A percentile compares a stretch with the other conserved stretches of the same genome.
These are phyloP conservation scores for Zaprionus tsacasi DNA, from an alignment of 1,140 invertebrate genomes.

Conservation along the genomic window DNA sequence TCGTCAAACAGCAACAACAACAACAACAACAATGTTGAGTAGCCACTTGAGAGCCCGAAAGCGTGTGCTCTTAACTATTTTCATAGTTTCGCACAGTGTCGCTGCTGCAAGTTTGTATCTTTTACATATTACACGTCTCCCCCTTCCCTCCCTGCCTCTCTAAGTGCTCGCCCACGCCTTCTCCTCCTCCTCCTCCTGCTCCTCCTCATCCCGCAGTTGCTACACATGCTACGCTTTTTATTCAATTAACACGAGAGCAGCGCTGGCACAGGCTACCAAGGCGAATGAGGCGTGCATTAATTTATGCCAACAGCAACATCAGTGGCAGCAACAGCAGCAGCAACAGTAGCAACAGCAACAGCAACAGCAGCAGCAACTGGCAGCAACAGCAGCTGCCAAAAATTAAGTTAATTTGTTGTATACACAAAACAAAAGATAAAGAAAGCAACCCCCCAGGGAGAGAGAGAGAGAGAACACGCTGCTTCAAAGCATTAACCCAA, in stretches of 20 bases:
- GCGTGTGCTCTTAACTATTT: slow-evolving; percentile 77
- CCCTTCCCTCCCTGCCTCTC: background rate
- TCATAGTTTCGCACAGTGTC: slow-evolving; percentile 22
- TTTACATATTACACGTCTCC: background rate
- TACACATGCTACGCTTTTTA: slow-evolving; percentile 59
- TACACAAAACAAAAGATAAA: slow-evolving; percentile 34
- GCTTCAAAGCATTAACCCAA: slow-evolving; percentile 20
- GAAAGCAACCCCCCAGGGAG: background rate
- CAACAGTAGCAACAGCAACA: slow-evolving; percentile 53
- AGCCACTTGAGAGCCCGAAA: slow-evolving; percentile 56
- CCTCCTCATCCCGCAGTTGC: background rate
- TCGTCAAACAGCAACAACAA: slow-evolving; percentile 45
- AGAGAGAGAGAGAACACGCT: background rate
- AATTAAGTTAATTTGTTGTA: slow-evolving; percentile 70
- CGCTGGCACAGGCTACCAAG: slow-evolving; percentile 32
- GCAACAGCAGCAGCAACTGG: slow-evolving; percentile 24
- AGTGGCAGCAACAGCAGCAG: slow-evolving; percentile 26
- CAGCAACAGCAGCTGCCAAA: slow-evolving; percentile 57
- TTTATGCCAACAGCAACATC: slow-evolving; percentile 58
- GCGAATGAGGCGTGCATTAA: slow-evolving; percentile 57
- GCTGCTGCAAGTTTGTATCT: slow-evolving; percentile 39
- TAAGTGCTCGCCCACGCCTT: background rate
- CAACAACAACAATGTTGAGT: slow-evolving; percentile 31
- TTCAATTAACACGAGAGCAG: slow-evolving; percentile 67
- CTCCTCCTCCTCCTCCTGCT: background rate